Evolutionary conservation across 2,113 vertebrate species (phyloP), one percentile per base, ranked within the genome.

Genomic region (Centropus unirufus): DNA sequence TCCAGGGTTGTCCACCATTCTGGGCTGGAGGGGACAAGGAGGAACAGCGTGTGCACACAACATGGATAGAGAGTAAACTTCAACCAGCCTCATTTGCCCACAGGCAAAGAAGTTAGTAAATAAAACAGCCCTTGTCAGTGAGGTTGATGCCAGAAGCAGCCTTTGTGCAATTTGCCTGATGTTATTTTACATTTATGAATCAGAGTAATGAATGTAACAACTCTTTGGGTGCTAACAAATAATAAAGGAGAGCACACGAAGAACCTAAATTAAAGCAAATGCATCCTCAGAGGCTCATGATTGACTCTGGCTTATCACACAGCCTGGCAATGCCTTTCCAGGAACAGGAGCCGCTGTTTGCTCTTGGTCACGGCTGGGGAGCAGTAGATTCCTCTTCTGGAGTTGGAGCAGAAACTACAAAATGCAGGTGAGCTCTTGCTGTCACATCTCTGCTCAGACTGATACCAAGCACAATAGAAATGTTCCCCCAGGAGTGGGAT

Each of bases 191-290:
- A 27, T 87, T 89, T 72, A 68, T 83, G 77, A 80, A 87, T 47
- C 34, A 44, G 29, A 51, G 29, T 39, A 64, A 73, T 73, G 61
- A 90, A 70, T 7, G 57, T 19, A 87, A 72, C 47, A 44, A 30
- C 61, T n/a, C 39, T 96, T 87, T 42, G 85, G 81, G 42, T 79
- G 85, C 90, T 83, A 55, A 66, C 51, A 87, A 87, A 74, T 46
- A 76, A 36, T 0, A 2, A n/a, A 66, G n/a, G 52, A 46, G 57
- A 77, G 49, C 22, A 51, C 52, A 40, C 57, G 75, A 19, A 67
- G 74, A 94, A 55, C 21, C 61, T 77, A 5, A 91, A 92, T 75
- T 20, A 55, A 29, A 87, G 32, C n/a, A 72, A 63, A 55, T 19
- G 36, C 6, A 0, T 26, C 81, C 57, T 74, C 26, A 24, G 61